A percentile compares a stretch with the other conserved stretches of the same genome.
These are phyloP conservation scores for Gopherus evgoodei DNA, from an alignment of 2,113 vertebrate species.

Conservation along the genomic window DNA sequence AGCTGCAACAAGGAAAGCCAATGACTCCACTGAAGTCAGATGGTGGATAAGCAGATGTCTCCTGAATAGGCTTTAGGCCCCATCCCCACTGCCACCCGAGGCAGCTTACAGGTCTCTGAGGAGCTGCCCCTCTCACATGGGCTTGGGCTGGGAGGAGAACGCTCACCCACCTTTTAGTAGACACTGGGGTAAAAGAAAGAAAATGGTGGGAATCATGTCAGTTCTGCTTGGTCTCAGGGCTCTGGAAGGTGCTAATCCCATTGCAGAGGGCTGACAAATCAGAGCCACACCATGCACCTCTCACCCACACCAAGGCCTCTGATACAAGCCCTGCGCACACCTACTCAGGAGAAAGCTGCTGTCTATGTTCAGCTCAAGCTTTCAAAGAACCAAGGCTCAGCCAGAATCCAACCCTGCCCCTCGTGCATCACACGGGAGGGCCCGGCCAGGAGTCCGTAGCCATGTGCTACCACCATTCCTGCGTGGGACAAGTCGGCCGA, in stretches of 20 bases:
- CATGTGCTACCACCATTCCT: neutral
- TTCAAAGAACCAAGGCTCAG: neutral
- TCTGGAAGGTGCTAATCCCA: neutral
- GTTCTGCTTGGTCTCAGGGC: neutral
- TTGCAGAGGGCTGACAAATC: neutral
- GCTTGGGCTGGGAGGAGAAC: neutral
- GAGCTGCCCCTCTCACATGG: neutral
- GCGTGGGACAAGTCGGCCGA: neutral
- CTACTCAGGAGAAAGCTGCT: too few species aligned
- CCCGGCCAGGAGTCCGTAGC: too few species aligned
- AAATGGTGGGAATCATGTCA: neutral
- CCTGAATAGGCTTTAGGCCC: neutral
- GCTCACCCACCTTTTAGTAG: too few species aligned
- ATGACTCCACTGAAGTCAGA: neutral
- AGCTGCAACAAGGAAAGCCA: neutral
- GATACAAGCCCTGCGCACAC: too few species aligned
- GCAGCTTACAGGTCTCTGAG: neutral
- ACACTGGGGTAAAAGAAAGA: too few species aligned
- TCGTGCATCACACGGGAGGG: neutral
- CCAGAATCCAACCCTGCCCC: neutral
- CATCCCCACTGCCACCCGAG: neutral
- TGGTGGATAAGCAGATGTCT: neutral
- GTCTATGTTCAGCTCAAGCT: neutral
- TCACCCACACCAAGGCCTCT: too few species aligned
- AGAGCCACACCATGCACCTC: neutral